These are phyloP conservation scores for Allolobophora icterica DNA, from an alignment of 2,888 invertebrate genomes.

Conservation along the genomic window DNA sequence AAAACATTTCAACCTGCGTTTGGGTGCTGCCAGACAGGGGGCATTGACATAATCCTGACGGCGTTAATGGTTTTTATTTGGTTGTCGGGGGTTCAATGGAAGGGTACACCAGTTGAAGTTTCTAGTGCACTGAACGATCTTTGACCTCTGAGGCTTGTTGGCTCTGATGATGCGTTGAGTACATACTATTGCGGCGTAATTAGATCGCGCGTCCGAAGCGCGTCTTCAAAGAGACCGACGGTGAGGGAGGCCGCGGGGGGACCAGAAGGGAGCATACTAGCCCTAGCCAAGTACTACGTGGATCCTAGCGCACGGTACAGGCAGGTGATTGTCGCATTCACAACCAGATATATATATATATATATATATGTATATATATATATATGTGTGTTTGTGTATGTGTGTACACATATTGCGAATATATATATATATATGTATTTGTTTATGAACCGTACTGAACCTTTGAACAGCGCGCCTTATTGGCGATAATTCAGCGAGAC, in stretches of 20 bases:
- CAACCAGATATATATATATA: background rate
- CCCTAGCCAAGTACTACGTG: background rate
- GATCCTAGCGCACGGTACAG: background rate
- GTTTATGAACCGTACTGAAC: background rate
- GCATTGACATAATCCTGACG: no score
- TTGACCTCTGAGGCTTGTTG: background rate
- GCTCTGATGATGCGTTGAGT: background rate
- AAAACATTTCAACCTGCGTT: no score
- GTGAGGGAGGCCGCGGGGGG: background rate
- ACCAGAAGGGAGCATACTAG: background rate
- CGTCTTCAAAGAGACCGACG: background rate
- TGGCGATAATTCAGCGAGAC: background rate
- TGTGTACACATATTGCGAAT: no score
- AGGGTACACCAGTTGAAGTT: background rate
- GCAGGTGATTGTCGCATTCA: background rate
- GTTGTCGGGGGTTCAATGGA: no score
- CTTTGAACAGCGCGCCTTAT: background rate
- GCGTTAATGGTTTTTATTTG: no score
- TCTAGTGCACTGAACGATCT: background rate
- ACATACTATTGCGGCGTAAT: background rate
- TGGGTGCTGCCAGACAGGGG: no score
- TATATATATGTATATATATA: no score
- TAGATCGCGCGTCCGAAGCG: constrained; percentile 11
- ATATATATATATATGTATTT: no score
- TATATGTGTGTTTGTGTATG: no score